phyloP scores from a whole-genome alignment of 1,140 invertebrate genomes.

The Leptinotarsa lineolata region DNA sequence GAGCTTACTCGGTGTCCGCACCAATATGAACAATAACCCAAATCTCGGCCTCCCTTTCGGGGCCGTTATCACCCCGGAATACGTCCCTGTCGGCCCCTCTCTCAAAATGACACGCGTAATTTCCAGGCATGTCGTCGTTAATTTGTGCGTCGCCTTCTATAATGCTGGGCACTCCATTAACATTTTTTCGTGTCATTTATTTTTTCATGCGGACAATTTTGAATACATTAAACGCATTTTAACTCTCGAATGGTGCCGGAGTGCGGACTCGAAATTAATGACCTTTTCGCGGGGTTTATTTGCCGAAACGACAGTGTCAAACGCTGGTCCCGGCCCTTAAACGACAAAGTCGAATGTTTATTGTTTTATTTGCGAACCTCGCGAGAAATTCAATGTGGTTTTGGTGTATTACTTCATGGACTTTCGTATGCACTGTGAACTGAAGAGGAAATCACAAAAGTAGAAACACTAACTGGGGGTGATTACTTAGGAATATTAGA shows the following conservation, averaged over 20 bases:
- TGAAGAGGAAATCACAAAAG: no score
- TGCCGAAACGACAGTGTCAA: constrained; percentile 7
- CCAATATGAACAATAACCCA: no score
- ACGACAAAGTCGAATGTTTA: background rate
- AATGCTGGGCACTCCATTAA: constrained; percentile 7
- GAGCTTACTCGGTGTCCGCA: no score
- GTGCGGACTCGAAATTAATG: constrained; percentile 5
- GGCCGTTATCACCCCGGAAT: background rate
- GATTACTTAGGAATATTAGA: no score
- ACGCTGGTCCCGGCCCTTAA: background rate
- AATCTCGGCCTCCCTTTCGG: no score
- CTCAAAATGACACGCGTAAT: background rate
- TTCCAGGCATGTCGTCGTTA: constrained; percentile 2
- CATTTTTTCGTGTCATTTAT: constrained; percentile 8
- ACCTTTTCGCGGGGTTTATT: constrained; percentile 17
- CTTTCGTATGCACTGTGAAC: no score
- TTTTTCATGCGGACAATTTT: constrained; percentile 8
- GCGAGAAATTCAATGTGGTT: background rate
- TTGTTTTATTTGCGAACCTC: background rate
- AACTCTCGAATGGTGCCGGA: background rate
- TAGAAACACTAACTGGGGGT: no score
- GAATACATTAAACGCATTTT: constrained; percentile 8
- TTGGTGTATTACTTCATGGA: background rate
- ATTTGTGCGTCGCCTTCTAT: constrained; percentile 4
- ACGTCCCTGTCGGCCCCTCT: background rate